Conservation (phyloP, 2,113 vertebrate genomes). For the Coracopsis vasa region DNA sequence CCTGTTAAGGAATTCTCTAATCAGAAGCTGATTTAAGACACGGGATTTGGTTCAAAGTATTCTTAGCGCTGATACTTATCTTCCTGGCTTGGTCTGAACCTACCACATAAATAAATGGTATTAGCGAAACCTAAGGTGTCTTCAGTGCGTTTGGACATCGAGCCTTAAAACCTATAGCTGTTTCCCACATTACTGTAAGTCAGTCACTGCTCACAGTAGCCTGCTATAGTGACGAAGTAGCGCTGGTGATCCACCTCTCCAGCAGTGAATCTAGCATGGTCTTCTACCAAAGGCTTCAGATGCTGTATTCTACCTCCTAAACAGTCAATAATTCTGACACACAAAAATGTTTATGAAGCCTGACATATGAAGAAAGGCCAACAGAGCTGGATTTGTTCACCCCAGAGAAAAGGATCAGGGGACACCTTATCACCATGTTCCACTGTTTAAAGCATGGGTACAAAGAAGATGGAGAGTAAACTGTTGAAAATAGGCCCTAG, state of each 20-base stretch:
- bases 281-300: background rate
- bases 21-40: background rate
- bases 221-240: background rate
- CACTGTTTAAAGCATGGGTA: background rate
- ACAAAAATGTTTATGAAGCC: background rate
- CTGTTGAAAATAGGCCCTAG: background rate
- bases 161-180: background rate
- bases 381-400: background rate
- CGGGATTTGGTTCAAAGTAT: background rate
- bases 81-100: background rate
- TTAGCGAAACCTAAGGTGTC: background rate
- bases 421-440: background rate
- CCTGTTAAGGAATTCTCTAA: background rate
- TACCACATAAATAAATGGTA: background rate
- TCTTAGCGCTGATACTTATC: background rate
- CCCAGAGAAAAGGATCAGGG: background rate
- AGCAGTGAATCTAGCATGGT: fast-evolving
- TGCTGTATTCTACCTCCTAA: background rate
- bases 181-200: background rate
- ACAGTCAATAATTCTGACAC: background rate
- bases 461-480: background rate
- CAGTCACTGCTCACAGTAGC: fast-evolving
- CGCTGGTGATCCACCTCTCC: background rate
- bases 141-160: background rate
- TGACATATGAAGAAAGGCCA: background rate